phyloP scores from a whole-genome alignment of 1,140 invertebrate genomes.

The Oreohelix idahoensis region DNA sequence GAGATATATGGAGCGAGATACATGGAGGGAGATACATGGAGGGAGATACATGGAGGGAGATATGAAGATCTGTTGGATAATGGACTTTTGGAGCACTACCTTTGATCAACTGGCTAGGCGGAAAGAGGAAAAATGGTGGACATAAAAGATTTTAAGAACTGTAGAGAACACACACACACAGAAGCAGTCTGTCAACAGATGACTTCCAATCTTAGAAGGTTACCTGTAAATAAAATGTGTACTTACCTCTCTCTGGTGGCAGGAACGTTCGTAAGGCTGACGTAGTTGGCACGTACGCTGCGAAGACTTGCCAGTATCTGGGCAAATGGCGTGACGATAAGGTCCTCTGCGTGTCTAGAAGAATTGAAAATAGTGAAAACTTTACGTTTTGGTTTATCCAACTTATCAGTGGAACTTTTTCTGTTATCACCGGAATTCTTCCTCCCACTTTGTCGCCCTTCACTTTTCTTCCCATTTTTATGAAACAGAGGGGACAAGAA shows the following conservation, averaged over 20 bases:
- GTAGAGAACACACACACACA: no score
- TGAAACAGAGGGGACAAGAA: conserved; percentile 31
- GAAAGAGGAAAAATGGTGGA: no score
- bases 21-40: no score
- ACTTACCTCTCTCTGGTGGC: conserved; percentile 62
- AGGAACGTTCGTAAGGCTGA: conserved; percentile 93
- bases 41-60: no score
- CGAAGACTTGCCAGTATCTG: conserved; percentile 98
- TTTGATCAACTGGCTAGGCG: no score
- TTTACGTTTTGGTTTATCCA: conserved; percentile 1
- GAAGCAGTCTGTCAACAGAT: no score
- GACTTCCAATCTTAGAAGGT: no score
- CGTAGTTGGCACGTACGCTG: conserved; percentile 97
- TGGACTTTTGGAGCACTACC: no score
- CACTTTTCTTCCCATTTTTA: conserved; percentile 11
- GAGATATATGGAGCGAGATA: no score
- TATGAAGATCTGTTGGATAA: no score
- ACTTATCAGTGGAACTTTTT: not conserved
- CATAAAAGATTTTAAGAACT: no score
- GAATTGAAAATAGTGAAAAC: conserved; percentile 60
- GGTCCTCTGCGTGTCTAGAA: conserved; percentile 96
- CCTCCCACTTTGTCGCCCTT: not conserved
- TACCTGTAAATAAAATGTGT: no score
- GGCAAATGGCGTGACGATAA: conserved; percentile 99
- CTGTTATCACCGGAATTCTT: not conserved